phyloP scores from a whole-genome alignment of 2,797 vertebrate genomes.

The Acipenser ruthenus region DNA sequence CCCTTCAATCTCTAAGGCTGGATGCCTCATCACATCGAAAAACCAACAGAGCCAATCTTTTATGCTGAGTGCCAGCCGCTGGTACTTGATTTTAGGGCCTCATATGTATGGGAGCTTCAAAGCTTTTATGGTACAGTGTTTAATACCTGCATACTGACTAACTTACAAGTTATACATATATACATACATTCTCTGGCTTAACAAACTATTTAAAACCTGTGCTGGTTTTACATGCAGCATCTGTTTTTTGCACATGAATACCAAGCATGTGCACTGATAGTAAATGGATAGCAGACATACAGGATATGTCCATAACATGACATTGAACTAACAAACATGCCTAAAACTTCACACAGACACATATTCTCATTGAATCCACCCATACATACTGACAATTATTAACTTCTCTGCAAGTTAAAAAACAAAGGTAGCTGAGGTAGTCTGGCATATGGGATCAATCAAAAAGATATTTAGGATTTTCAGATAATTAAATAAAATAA shows the following conservation, averaged over 20 bases:
- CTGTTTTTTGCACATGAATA: neutral
- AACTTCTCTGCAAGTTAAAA: too few relatives aligned
- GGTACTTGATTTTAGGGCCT: slow-evolving; percentile 60
- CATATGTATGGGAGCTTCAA: slow-evolving; percentile 37
- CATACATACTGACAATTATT: too few relatives aligned
- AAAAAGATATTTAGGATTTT: too few relatives aligned
- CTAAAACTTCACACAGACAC: too few relatives aligned
- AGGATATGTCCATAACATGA: too few relatives aligned
- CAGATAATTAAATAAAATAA: too few relatives aligned
- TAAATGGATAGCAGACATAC: too few relatives aligned
- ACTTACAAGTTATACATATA: neutral
- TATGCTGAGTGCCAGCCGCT: slow-evolving; percentile 71
- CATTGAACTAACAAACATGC: too few relatives aligned
- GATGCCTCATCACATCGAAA: slow-evolving; percentile 72
- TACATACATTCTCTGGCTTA: neutral
- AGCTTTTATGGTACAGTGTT: slow-evolving; percentile 8
- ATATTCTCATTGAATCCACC: too few relatives aligned
- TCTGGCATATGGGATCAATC: too few relatives aligned
- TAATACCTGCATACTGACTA: slow-evolving; percentile 23
- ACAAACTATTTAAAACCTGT: neutral
- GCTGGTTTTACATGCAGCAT: neutral
- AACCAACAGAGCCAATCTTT: slow-evolving; percentile 76
- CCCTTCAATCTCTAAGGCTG: slow-evolving; percentile 65
- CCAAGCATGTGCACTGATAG: neutral
- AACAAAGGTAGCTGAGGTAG: too few relatives aligned